Percentiles rank a stretch among this genome's conserved stretches.
phyloP scores from a whole-genome alignment of 2,113 vertebrate genomes.

The Alaudala cheleensis region DNA sequence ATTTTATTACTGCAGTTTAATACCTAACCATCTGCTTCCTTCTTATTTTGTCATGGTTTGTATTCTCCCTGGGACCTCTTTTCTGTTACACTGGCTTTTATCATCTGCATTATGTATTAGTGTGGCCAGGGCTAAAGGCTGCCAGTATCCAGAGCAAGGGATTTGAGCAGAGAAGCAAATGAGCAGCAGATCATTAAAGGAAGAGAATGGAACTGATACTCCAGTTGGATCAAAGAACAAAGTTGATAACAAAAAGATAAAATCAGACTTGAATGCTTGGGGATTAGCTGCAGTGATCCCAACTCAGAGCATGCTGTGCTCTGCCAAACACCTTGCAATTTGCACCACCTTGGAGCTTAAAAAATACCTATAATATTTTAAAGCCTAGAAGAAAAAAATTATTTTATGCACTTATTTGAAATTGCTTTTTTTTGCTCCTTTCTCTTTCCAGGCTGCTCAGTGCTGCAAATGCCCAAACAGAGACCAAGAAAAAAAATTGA shows the following conservation, averaged over 20 bases:
- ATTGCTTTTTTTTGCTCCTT: neutral
- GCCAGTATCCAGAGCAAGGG: neutral
- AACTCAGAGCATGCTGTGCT: neutral
- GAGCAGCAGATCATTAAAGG: neutral
- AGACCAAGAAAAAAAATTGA: neutral
- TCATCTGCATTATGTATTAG: slow-evolving; percentile 59
- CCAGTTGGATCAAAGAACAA: neutral
- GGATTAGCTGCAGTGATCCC: neutral
- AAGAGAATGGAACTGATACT: neutral
- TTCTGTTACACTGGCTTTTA: slow-evolving; percentile 59
- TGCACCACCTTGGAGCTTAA: neutral
- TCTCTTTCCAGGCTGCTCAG: neutral
- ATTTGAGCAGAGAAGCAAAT: neutral
- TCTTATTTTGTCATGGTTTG: slow-evolving; percentile 62
- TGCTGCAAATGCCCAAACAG: neutral
- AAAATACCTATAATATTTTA: neutral
- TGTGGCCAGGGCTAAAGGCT: slow-evolving; percentile 3
- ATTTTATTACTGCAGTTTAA: slow-evolving; percentile 69
- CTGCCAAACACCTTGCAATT: neutral
- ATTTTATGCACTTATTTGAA: neutral
- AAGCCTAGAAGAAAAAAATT: neutral
- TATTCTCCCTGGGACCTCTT: slow-evolving; percentile 60
- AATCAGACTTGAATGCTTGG: neutral
- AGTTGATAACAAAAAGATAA: neutral
- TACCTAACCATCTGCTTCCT: slow-evolving; percentile 73